Percentiles rank a stretch among this genome's conserved stretches.
phyloP scores from a whole-genome alignment of 2,888 invertebrate genomes.

The Drosophila austrosaltans region DNA sequence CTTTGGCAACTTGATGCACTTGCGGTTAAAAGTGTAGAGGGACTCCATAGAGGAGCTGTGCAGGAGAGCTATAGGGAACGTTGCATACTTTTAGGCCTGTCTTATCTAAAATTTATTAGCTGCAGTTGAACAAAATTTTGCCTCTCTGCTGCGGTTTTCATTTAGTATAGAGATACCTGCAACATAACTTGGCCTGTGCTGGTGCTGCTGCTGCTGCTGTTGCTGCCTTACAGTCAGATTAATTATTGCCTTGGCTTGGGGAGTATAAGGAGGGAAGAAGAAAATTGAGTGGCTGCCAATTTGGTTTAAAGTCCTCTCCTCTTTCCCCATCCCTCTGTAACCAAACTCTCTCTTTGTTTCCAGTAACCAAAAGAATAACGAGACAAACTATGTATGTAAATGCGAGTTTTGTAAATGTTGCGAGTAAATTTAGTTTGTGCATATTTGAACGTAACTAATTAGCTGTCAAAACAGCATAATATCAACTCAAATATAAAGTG shows the following conservation, averaged over 20 bases:
- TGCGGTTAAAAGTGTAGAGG: slow-evolving; percentile 42
- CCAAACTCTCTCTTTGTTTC: background rate
- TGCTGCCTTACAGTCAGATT: background rate
- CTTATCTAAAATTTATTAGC: slow-evolving; percentile 69
- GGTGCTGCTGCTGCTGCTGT: background rate
- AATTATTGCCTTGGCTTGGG: background rate
- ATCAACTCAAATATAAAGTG: slow-evolving; percentile 52
- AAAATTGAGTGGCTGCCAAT: slow-evolving; percentile 8
- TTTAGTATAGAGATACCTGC: background rate
- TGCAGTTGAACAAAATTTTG: slow-evolving; percentile 59
- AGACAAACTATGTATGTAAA: slow-evolving; percentile 26
- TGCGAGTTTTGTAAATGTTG: slow-evolving; percentile 20
- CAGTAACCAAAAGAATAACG: background rate
- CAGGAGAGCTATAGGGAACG: background rate
- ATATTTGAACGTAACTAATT: slow-evolving; percentile 73
- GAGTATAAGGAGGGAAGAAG: background rate
- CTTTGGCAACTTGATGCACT: slow-evolving; percentile 65
- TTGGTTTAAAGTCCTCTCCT: background rate
- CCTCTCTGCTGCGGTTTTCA: slow-evolving; percentile 6
- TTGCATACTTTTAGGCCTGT: slow-evolving; percentile 58
- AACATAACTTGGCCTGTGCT: slow-evolving; percentile 6
- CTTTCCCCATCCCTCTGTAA: background rate
- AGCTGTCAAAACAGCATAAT: slow-evolving; percentile 79
- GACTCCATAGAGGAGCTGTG: background rate
- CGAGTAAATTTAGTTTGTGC: slow-evolving; percentile 16